Conservation (phyloP, 1,140 invertebrate genomes). For the Cyclina sinensis region DNA sequence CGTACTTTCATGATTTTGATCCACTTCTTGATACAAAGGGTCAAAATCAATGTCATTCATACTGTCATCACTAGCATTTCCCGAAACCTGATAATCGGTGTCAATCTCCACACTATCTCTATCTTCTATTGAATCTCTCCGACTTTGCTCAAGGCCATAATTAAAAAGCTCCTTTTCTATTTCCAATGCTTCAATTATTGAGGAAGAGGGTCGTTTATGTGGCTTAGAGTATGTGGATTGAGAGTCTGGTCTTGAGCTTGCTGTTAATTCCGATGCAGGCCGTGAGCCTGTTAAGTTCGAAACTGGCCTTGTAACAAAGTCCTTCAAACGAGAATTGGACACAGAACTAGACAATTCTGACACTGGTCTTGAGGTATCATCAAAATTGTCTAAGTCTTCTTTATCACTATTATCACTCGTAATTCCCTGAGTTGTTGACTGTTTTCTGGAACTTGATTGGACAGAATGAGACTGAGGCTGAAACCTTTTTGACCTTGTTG, state of each 20-base stretch:
- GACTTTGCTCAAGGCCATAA: conserved; percentile 53
- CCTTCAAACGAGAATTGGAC: conserved; percentile 50
- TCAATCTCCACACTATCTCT: conserved; percentile 50
- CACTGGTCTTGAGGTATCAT: conserved; percentile 54
- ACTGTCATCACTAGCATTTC: conserved; percentile 76
- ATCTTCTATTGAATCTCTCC: neutral
- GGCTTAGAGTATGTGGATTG: conserved; percentile 45
- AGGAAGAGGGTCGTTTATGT: conserved; percentile 71
- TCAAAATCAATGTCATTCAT: conserved; percentile 79
- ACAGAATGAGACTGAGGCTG: conserved; percentile 59
- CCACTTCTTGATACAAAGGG: conserved; percentile 79
- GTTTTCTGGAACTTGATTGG: conserved; percentile 40
- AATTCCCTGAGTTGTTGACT: conserved; percentile 61
- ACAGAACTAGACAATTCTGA: conserved; percentile 65
- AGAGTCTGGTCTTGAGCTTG: conserved; percentile 44
- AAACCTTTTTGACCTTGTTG: conserved; percentile 48
- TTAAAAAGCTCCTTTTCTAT: conserved; percentile 71
- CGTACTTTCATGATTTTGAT: conserved; percentile 83
- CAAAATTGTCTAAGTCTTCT: conserved; percentile 21
- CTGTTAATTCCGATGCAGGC: conserved; percentile 65
- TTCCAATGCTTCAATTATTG: conserved; percentile 74
- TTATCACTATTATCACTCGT: conserved; percentile 4
- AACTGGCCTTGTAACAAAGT: conserved; percentile 65
- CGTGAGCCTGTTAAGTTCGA: conserved; percentile 63
- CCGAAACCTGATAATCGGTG: conserved; percentile 54